Evolutionary conservation across 2,888 invertebrate species (phyloP), one percentile per base, ranked within the genome.

Genomic region (Zygothrica quintamaculata): DNA sequence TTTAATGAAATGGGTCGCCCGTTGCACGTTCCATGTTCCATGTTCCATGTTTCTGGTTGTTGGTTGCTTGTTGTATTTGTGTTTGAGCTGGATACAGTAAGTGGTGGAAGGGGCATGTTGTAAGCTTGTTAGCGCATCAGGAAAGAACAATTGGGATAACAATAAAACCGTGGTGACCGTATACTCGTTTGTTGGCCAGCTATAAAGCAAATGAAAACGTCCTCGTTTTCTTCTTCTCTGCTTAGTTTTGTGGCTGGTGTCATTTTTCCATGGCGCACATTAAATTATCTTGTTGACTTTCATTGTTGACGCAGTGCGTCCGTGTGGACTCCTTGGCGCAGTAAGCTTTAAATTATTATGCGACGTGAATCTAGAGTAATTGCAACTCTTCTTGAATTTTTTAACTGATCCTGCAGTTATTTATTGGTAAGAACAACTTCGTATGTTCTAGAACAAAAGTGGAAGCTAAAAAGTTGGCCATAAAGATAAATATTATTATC

Each of bases 1-100:
- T 69, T 77, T 67, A 77, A 75, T 73, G 58, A 77, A 81, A 77
- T 77, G 69, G 58, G 69, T 69, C 47, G 57, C 22, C 43, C 43
- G 40, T 52, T 50, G 36, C 16, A 16, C 37, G 31, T 39, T 39
- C 18, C 42, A 22, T 4, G n/a, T 5, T 42, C 3, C 18, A 15
- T 18, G 15, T 18, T 18, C 1, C 34, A 37, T 13, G 26, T 42
- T 9, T 11, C 29, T 12, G 11, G 44, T 12, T 53, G 9, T 18
- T 15, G 31, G 11, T 1, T 12, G 8, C 16, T 16, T 29, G 34
- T 22, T 46, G 60, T 44, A 55, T 48, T 36, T 37, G 50, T 16
- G 37, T 43, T 46, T 51, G 12, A 55, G 26, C 51, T 37, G 40
- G 13, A 46, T 37, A 29, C 42, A 44, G 56, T 34, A 29, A 13